Conservation (phyloP, 2,797 vertebrate genomes). For the Margarornis squamiger region DNA sequence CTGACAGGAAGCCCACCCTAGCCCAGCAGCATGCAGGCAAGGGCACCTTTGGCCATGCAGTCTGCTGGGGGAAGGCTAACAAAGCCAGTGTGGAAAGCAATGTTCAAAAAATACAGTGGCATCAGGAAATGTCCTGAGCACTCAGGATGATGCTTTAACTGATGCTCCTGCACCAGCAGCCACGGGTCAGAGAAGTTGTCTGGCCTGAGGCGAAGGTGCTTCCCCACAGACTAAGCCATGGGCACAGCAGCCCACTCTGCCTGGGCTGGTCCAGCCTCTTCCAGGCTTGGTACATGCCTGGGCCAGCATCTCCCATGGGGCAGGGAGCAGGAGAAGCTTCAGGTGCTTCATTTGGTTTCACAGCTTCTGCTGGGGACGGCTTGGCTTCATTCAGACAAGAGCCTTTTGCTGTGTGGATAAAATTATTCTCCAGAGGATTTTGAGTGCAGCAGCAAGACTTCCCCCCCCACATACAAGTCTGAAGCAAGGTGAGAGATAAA, state of each 20-base stretch:
- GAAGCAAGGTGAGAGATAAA: background rate
- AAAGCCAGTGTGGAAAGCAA: rapidly evolving
- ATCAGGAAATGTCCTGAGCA: rapidly evolving
- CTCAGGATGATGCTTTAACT: rapidly evolving
- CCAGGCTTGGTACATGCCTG: rapidly evolving
- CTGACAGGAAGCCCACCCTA: rapidly evolving
- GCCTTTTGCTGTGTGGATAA: background rate
- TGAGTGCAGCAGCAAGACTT: background rate
- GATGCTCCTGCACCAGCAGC: rapidly evolving
- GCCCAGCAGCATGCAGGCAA: rapidly evolving
- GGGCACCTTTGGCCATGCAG: rapidly evolving
- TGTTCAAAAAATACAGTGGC: background rate
- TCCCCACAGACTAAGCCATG: rapidly evolving
- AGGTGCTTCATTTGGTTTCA: background rate
- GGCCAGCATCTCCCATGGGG: background rate
- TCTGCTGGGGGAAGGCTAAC: background rate
- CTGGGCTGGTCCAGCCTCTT: background rate
- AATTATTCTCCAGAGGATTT: background rate
- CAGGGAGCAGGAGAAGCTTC: background rate
- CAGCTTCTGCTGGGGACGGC: background rate
- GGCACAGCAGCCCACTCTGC: background rate
- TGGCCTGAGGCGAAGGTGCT: background rate
- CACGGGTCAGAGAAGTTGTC: rapidly evolving
- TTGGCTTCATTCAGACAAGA: background rate
- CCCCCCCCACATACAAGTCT: background rate